phyloP scores from a whole-genome alignment of 2,113 vertebrate genomes.

The Sula dactylatra region DNA sequence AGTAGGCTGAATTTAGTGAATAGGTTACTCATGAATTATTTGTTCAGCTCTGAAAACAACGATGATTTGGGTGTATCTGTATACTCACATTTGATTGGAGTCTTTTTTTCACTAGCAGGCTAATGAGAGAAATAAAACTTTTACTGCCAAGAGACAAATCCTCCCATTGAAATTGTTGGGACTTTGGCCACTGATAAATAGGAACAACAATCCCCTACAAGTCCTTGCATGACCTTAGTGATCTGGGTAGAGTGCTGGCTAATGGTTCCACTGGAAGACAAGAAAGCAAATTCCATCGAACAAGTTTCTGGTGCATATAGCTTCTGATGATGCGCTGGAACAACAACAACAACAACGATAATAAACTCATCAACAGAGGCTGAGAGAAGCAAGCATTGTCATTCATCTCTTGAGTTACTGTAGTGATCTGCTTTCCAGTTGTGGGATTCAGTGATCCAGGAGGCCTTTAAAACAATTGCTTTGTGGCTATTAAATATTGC shows the following conservation, averaged over 20 bases:
- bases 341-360: not conserved
- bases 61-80: not conserved
- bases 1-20: conserved; percentile 31
- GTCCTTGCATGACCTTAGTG: not conserved
- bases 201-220: not conserved
- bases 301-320: not conserved
- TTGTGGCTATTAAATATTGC: not conserved
- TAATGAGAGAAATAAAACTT: not conserved
- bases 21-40: conserved; percentile 45
- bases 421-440: not conserved
- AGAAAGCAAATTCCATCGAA: not conserved
- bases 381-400: not conserved
- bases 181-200: not conserved
- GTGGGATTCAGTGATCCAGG: not conserved
- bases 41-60: conserved; percentile 46
- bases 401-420: not conserved
- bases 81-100: not conserved
- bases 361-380: not conserved
- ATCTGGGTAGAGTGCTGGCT: not conserved
- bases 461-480: not conserved
- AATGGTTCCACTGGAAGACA: not conserved
- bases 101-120: not conserved
- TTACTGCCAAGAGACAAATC: not conserved
- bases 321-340: not conserved
- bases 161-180: not conserved